Conservation (phyloP, 2,113 vertebrate species). For the Azemiops feae region DNA sequence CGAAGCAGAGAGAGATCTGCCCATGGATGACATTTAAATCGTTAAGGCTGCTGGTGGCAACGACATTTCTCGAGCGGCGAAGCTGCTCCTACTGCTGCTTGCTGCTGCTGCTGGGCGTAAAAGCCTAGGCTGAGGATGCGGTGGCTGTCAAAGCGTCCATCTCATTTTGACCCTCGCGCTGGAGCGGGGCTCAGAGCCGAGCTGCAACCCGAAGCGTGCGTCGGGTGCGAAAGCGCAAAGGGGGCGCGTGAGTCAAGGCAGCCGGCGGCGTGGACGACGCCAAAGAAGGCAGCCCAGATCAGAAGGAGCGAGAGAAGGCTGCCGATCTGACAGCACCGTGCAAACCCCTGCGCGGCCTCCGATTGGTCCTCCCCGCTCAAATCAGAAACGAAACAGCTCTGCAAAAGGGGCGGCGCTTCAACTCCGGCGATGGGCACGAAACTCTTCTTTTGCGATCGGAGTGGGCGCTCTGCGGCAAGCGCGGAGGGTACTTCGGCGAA, state of each 20-base stretch:
- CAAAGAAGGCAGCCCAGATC: conserved; percentile 55
- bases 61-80: conserved; percentile 18
- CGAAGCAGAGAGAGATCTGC: conserved; percentile 30
- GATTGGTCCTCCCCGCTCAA: conserved; percentile 48
- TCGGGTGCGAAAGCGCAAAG: conserved; percentile 23
- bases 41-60: neutral
- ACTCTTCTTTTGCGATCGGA: conserved; percentile 35
- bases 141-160: conserved; percentile 20
- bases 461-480: conserved; percentile 43
- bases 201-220: conserved; percentile 23
- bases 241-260: conserved; percentile 10
- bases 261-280: conserved; percentile 31
- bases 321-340: conserved; percentile 66
- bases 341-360: conserved; percentile 23
- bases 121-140: neutral
- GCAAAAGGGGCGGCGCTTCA: conserved; percentile 69
- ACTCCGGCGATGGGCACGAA: conserved; percentile 43
- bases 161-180: conserved; percentile 16
- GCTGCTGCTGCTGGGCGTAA: conserved; percentile 5
- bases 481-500: neutral
- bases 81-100: neutral
- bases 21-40: conserved; percentile 28
- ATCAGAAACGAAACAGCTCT: conserved; percentile 43
- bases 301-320: conserved; percentile 51
- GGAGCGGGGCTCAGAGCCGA: conserved; percentile 30